Evolutionary conservation across 2,888 invertebrate species (phyloP).

Genomic region (Apomyelois bistriatella): DNA sequence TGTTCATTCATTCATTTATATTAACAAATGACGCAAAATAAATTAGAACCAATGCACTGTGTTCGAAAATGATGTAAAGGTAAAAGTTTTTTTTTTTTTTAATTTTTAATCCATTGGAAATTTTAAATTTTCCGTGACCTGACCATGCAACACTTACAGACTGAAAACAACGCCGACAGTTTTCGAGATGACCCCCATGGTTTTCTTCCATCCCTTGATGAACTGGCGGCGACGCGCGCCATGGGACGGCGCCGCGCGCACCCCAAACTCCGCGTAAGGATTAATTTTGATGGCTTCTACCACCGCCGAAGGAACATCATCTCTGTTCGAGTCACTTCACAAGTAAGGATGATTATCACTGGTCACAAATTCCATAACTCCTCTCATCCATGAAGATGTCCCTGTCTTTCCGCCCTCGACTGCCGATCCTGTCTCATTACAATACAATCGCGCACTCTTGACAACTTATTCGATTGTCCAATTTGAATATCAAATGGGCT

Average conservation of each 20-base stretch:
- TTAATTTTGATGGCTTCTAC: slow-evolving; percentile 65
- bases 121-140: too few relatives aligned
- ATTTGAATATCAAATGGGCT: slow-evolving; percentile 54
- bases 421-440: slow-evolving; percentile 40
- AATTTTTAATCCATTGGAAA: too few relatives aligned
- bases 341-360: slow-evolving; percentile 37
- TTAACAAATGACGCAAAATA: too few relatives aligned
- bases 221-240: slow-evolving; percentile 76
- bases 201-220: slow-evolving; percentile 76
- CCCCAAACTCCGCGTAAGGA: slow-evolving; percentile 64
- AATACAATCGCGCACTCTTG: slow-evolving; percentile 50
- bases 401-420: slow-evolving; percentile 28
- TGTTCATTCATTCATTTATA: too few relatives aligned
- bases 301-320: slow-evolving; percentile 43
- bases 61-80: too few relatives aligned
- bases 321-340: slow-evolving; percentile 57
- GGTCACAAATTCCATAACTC: slow-evolving; percentile 45
- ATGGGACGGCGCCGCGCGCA: slow-evolving; percentile 65
- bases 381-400: slow-evolving; percentile 26
- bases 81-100: too few relatives aligned
- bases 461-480: slow-evolving; percentile 49
- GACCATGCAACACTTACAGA: slow-evolving; percentile 81
- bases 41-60: too few relatives aligned
- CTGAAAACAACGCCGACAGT: slow-evolving; percentile 89
- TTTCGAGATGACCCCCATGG: slow-evolving; percentile 88